Conservation (phyloP, 2,797 vertebrate species). For the Psittacula derbiana region DNA sequence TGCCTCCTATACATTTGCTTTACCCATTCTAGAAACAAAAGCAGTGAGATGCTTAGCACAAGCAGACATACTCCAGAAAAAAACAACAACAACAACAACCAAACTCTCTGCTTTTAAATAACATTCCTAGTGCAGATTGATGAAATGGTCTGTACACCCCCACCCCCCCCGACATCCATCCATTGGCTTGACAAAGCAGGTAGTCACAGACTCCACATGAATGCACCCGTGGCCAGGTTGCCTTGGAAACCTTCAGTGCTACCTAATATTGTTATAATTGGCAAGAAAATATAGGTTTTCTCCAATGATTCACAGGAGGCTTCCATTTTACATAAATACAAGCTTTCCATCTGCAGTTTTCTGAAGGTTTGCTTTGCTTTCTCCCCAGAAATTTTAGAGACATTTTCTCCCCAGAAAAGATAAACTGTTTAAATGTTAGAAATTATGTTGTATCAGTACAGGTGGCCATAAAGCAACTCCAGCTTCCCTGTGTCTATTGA, state of each 20-base stretch:
- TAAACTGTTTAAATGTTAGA: constrained; percentile 6
- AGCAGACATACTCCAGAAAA: not conserved
- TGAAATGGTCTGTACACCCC: not conserved
- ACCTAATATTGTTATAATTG: constrained; percentile 69
- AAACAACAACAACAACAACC: not conserved
- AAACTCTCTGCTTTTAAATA: not conserved
- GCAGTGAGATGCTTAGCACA: rapidly evolving
- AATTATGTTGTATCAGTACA: not conserved
- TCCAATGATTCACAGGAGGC: not conserved
- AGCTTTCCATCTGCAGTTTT: constrained; percentile 30
- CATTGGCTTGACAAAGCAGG: constrained; percentile 47
- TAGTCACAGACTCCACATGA: constrained; percentile 45
- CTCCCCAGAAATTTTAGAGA: not conserved
- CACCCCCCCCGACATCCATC: constrained; percentile 23
- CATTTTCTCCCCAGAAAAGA: not conserved
- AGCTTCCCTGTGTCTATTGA: not conserved
- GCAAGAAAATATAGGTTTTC: constrained; percentile 65
- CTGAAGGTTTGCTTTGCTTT: not conserved
- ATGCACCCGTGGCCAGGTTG: constrained; percentile 55
- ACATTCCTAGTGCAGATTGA: not conserved
- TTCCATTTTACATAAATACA: constrained; percentile 42
- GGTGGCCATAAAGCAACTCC: not conserved
- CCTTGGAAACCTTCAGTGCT: constrained; percentile 63
- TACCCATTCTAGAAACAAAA: not conserved
- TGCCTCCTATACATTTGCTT: not conserved